Percentiles rank a stretch among this genome's conserved stretches.
Conservation (phyloP, 2,113 vertebrate species). For the Hepsetus odoe region DNA sequence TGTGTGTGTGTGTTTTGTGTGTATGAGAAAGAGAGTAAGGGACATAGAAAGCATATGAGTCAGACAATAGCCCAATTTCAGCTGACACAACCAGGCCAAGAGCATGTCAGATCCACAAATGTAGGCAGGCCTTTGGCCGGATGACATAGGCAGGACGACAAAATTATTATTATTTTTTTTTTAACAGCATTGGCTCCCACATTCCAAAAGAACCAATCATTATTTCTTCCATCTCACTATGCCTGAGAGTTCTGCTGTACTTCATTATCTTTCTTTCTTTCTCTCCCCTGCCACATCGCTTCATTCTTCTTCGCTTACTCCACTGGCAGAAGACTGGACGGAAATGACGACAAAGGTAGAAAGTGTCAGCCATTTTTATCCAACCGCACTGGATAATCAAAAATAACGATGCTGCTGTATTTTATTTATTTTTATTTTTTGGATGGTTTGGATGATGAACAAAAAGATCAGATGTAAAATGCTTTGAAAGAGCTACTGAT, state of each 20-base stretch:
- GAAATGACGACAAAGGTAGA: background rate
- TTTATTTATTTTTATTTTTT: background rate
- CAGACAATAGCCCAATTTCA: constrained; percentile 58
- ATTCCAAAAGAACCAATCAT: constrained; percentile 8
- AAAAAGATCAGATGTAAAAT: background rate
- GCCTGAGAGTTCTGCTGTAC: background rate
- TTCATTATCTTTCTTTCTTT: constrained; percentile 17
- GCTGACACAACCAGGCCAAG: constrained; percentile 63
- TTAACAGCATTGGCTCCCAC: constrained; percentile 17
- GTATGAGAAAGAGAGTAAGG: background rate
- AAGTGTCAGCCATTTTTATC: constrained; percentile 7
- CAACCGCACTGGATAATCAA: too few relatives aligned
- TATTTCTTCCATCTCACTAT: background rate
- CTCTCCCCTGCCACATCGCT: background rate
- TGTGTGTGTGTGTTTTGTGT: background rate
- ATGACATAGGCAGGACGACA: constrained; percentile 15
- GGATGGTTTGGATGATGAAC: background rate
- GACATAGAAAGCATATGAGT: constrained; percentile 32
- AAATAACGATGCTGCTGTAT: too few relatives aligned
- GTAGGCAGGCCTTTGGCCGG: constrained; percentile 10
- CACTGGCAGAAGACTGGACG: background rate
- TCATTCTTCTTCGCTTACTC: constrained; percentile 8
- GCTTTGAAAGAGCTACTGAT: background rate
- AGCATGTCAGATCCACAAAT: constrained; percentile 39
- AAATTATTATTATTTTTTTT: too few relatives aligned